phyloP scores from a whole-genome alignment of 2,113 vertebrate species.

The Xenopus tropicalis region UCB_Xtro_10.0 CM004444.2:157803501-157804000 shows the following conservation, averaged over 20 bases:
- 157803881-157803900: no score
- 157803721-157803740: background rate
- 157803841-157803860: no score
- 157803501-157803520: no score
- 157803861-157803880: no score
- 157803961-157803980: background rate
- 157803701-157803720: conserved; percentile 27
- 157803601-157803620: background rate
- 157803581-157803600: background rate
- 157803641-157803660: conserved; percentile 37
- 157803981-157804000: no score
- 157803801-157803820: background rate
- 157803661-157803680: conserved; percentile 14
- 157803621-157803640: background rate
- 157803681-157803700: conserved; percentile 22
- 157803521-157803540: no score
- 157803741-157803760: conserved; percentile 6
- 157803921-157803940: no score
- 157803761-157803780: conserved; percentile 19
- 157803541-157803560: no score
- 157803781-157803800: background rate
- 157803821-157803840: background rate
- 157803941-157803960: no score
- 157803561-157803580: background rate
- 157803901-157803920: no score